Base-by-base conservation (phyloP, 1,140 invertebrate species). In the Sesamia nonagrioides region DNA sequence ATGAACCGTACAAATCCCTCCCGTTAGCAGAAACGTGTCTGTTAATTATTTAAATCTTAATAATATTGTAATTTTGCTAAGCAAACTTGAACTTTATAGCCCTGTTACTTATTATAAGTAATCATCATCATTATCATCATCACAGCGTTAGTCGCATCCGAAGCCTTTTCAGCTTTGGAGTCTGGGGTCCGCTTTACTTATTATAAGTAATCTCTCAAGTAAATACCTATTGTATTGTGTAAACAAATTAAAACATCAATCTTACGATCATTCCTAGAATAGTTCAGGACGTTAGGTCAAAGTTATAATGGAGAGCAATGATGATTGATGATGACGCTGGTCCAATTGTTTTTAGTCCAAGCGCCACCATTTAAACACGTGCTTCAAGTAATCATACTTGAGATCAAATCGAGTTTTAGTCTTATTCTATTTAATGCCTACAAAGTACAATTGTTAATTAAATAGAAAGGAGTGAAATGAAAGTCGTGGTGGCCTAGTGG, bases 271-370 rank as follows among this genome's bases (percentile, higher is more conserved):
- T 66, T 42, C 61, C 42, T 11, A 42, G 61, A 66, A 66, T 35
- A 58, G 54, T 27, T 63, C 17, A 66, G 61, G 61, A 66, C 61
- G n/a, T 42, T 42, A 42, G 61, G 61, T 66, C 61, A 42, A n/a
- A 66, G 37, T 18, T 66, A 66, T 66, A 18, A 66, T 66, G 18
- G 61, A 17, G 37, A 66, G 61, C 61, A 66, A 63, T 42, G 60
- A 63, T 63, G 60, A 66, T 66, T 18, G 21, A 66, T 21, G 61
- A 45, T 17, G 18, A 18, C 35, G 42, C 42, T 45, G 15, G 17
- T 42, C 42, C 11, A 13, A 66, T 66, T 66, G 61, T 40, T 15
- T 33, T 13, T 13, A 33, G 54, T 11, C 37, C 37, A 66, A 42
- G 61, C 61, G 61, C 61, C 61, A 37, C 61, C 61, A 42, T 9